These are phyloP conservation scores for Papilio demoleus DNA, from an alignment of 2,888 invertebrate genomes.

Conservation along the genomic window DNA sequence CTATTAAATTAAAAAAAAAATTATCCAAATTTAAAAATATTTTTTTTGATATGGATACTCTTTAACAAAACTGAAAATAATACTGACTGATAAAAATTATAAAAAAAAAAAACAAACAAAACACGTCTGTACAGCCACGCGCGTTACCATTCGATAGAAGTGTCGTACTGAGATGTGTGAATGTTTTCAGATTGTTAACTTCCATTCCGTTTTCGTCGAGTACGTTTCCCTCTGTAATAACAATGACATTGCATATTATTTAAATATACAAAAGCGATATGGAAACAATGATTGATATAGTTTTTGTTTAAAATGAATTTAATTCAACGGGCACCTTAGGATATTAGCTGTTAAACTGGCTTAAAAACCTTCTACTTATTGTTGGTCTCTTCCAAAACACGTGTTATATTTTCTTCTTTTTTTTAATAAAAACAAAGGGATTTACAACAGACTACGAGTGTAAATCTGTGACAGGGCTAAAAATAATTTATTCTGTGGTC, in stretches of 20 bases:
- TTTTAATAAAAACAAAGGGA: background rate
- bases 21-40: background rate
- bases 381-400: background rate
- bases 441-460: too few relatives aligned
- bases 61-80: background rate
- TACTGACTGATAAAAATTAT: background rate
- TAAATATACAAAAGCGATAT: conserved; percentile 12
- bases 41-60: background rate
- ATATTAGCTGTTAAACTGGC: background rate
- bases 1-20: background rate
- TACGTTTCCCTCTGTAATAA: conserved; percentile 29
- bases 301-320: too few relatives aligned
- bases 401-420: background rate
- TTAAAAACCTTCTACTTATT: background rate
- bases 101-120: too few relatives aligned
- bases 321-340: background rate
- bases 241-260: conserved; percentile 36
- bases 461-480: background rate
- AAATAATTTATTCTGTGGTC: background rate
- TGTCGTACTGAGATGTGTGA: conserved; percentile 38
- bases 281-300: conserved; percentile 3
- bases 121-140: conserved; percentile 23
- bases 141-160: conserved; percentile 29
- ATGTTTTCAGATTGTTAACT: conserved; percentile 32
- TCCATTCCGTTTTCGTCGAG: conserved; percentile 30